These are phyloP conservation scores for Cephus cinctus DNA, from an alignment of 1,140 invertebrate species.

Conservation along the genomic window DNA sequence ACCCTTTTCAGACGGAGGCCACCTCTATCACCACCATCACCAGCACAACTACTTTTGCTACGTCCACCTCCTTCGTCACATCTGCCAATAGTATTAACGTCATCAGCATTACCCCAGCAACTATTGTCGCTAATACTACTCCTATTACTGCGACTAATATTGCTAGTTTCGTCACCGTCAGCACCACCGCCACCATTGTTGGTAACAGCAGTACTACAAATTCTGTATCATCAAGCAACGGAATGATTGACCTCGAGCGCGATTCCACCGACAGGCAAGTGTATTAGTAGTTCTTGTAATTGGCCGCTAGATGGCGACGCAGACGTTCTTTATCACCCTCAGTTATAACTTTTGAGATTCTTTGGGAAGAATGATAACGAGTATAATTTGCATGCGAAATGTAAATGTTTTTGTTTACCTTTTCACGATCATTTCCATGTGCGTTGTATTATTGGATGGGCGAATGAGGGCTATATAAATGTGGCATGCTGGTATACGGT, in stretches of 20 bases:
- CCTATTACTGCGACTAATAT: no score
- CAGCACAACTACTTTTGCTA: conserved; percentile 33
- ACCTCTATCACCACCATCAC: conserved; percentile 27
- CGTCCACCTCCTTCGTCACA: conserved; percentile 32
- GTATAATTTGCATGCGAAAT: no score
- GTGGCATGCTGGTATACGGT: no score
- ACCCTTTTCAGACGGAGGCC: conserved; percentile 37
- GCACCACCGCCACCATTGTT: not conserved
- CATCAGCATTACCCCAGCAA: not conserved
- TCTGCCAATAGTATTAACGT: conserved; percentile 20
- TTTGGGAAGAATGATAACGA: no score
- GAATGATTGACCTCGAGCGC: conserved; percentile 55
- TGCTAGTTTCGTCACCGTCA: not conserved
- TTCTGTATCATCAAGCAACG: conserved; percentile 15
- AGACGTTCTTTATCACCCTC: conserved; percentile 3
- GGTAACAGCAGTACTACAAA: not conserved
- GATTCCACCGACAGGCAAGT: conserved; percentile 53
- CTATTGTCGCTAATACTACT: not conserved
- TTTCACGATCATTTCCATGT: no score
- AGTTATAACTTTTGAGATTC: no score
- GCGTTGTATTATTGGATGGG: not conserved
- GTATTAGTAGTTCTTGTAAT: not conserved
- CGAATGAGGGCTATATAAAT: no score
- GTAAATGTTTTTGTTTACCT: no score
- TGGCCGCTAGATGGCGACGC: not conserved